Percentiles rank a stretch among this genome's conserved stretches.
Conservation (phyloP, 2,888 invertebrate species). For the Poecilobothrus nobilitatus region DNA sequence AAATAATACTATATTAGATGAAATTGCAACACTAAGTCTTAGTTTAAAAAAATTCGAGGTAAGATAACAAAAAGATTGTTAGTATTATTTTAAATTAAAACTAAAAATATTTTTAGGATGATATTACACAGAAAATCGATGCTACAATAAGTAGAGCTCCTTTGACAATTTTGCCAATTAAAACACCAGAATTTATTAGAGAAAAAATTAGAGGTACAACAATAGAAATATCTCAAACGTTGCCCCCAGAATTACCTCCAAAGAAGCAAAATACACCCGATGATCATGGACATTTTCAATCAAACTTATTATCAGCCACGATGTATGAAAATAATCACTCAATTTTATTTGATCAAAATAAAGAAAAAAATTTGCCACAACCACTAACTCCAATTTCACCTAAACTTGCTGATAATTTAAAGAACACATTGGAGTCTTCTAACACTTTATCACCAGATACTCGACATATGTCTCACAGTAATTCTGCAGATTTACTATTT, state of each 20-base stretch:
- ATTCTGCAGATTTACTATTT: slow-evolving; percentile 48
- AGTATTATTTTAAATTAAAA: slow-evolving; percentile 5
- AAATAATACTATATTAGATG: slow-evolving; percentile 53
- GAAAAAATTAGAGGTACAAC: slow-evolving; percentile 28
- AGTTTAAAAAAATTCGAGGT: slow-evolving; percentile 68
- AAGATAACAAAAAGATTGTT: slow-evolving; percentile 20
- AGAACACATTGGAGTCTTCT: slow-evolving; percentile 24
- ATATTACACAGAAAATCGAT: slow-evolving; percentile 63
- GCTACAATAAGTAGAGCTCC: slow-evolving; percentile 67
- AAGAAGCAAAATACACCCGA: not conserved
- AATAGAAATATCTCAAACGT: slow-evolving; percentile 15
- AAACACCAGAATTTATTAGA: slow-evolving; percentile 53
- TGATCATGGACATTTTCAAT: slow-evolving; percentile 33
- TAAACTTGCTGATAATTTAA: slow-evolving; percentile 28
- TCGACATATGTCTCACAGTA: slow-evolving; percentile 24
- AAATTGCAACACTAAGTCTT: slow-evolving; percentile 57
- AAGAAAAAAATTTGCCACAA: not conserved
- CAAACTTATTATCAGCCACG: slow-evolving; percentile 33
- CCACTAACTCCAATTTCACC: slow-evolving; percentile 14
- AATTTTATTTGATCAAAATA: not conserved
- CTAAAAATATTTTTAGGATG: slow-evolving; percentile 48
- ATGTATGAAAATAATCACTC: slow-evolving; percentile 10
- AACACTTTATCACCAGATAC: slow-evolving; percentile 22
- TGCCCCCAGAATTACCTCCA: slow-evolving; percentile 16
- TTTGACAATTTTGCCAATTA: slow-evolving; percentile 56